Evolutionary conservation across 2,888 invertebrate genomes (phyloP), one percentile per base, ranked within the genome.

Genomic region (Eristalinus aeneus): DNA sequence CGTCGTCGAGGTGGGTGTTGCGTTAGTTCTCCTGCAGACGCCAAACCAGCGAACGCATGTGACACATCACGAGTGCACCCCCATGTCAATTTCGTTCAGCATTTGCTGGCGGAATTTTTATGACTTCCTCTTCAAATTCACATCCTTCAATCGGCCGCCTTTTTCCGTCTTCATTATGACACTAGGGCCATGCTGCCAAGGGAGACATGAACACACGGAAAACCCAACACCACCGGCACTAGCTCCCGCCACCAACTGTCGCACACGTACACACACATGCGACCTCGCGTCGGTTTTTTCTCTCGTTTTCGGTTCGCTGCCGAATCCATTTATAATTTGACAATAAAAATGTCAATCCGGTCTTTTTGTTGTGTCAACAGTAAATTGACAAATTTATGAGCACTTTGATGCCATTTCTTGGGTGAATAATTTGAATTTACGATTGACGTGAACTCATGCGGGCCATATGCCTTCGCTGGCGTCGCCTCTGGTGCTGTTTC

Each of bases 321-420:
- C 63, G 80, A 63, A 80, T 80, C 81, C 84, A 73, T 85, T 85
- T 85, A 85, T 85, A 86, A 86, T 86, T 86, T 82, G 86, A 86
- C 82, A 86, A 86, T 86, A 86, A 86, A 86, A 86, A 81, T 65
- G 86, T 86, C 86, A 86, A 86, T 86, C 86, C 82, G 86, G 86
- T 72, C 74, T 74, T 86, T 86, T 82, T 86, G 86, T 86, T 86
- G 77, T 86, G 86, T 86, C 86, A 86, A 86, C 86, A 78, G 86
- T 86, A 86, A 86, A 86, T 86, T 86, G 86, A 86, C 86, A 86
- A 86, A 86, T 86, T 86, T 86, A 86, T 86, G 86, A 77, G 77
- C 86, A 78, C 82, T 82, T 78, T 86, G 86, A 86, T 86, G 86
- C 82, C 82, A 67, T 82, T 86, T 86, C 77, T 86, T 78, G 82